Percentiles rank a stretch among this genome's conserved stretches.
phyloP scores from a whole-genome alignment of 2,888 invertebrate genomes.

The Apamea crenata region DNA sequence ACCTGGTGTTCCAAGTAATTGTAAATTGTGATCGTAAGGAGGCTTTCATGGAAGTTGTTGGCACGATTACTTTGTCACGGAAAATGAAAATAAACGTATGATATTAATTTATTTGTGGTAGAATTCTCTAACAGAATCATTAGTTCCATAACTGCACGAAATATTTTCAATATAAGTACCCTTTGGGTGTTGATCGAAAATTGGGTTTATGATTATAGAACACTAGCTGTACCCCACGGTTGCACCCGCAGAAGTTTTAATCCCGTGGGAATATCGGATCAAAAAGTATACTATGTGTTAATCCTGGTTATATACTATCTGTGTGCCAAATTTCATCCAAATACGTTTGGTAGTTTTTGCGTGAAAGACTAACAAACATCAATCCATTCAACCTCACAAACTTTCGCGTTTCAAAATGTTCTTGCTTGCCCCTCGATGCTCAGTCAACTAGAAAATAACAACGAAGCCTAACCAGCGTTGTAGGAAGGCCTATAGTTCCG shows the following conservation, averaged over 20 bases:
- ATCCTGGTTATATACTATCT: no score
- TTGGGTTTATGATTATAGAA: background rate
- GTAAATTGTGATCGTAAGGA: constrained; percentile 89
- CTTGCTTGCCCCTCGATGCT: background rate
- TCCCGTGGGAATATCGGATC: no score
- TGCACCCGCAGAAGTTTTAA: no score
- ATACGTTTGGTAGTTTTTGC: no score
- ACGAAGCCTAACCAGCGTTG: background rate
- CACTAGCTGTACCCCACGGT: no score
- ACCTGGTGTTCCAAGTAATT: constrained; percentile 88
- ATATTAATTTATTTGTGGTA: background rate
- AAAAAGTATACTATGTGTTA: no score
- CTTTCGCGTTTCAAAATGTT: no score
- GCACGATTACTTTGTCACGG: constrained; percentile 84
- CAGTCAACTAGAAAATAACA: background rate
- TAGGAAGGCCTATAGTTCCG: no score
- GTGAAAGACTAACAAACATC: no score
- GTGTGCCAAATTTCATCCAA: no score
- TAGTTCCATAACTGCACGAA: background rate
- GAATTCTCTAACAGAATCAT: background rate
- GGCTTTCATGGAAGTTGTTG: constrained; percentile 91
- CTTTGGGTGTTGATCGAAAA: background rate
- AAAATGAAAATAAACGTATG: constrained; percentile 83
- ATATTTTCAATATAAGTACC: background rate
- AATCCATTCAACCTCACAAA: no score